These are phyloP conservation scores for Piaya cayana DNA, from an alignment of 2,113 vertebrate genomes.

Conservation along the genomic window DNA sequence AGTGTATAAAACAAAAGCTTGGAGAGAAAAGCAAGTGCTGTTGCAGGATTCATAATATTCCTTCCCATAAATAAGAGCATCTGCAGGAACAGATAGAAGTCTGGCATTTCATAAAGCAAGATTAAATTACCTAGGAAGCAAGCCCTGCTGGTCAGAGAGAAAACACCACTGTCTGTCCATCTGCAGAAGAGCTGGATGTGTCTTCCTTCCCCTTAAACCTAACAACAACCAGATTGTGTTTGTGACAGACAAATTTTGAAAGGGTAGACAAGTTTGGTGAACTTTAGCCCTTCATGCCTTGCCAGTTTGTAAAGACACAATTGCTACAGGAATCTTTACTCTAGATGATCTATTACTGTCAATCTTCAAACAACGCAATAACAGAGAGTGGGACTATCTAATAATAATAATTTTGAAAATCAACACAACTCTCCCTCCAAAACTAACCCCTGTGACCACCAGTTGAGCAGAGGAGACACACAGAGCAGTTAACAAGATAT, in stretches of 20 bases:
- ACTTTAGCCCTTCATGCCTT: background rate
- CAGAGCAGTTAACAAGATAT: background rate
- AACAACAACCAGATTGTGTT: background rate
- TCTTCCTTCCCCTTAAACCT: background rate
- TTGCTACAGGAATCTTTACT: background rate
- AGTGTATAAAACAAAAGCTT: background rate
- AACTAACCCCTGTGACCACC: background rate
- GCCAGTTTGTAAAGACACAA: background rate
- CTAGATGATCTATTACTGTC: background rate
- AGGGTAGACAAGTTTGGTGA: background rate
- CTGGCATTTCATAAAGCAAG: background rate
- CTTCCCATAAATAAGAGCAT: background rate
- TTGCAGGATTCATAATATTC: constrained; percentile 14
- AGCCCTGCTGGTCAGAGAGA: background rate
- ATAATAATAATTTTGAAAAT: background rate
- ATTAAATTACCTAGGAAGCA: background rate
- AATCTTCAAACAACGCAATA: background rate
- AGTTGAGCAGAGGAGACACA: background rate
- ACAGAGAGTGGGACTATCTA: background rate
- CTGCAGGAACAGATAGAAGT: constrained; percentile 2
- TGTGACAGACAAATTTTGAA: background rate
- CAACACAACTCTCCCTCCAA: background rate
- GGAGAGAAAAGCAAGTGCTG: background rate
- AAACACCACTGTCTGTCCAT: background rate
- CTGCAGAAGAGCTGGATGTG: background rate